Evolutionary conservation across 2,113 vertebrate genomes (phyloP), one percentile per base, ranked within the genome.

Genomic region (Labeo catla): DNA sequence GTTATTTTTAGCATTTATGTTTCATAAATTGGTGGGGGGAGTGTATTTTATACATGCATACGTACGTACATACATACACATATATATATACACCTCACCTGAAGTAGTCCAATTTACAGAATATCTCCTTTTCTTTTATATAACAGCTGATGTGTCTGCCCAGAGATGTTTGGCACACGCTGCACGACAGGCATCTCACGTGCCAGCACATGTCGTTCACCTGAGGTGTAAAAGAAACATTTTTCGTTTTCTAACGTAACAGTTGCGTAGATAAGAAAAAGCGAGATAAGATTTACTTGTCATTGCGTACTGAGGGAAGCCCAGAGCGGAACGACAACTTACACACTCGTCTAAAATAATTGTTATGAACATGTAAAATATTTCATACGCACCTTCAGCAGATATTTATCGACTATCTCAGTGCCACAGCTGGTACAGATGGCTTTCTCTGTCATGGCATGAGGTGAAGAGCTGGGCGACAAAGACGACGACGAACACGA

Each of bases 151-250:
- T 96, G 78, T 99, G 97, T 84, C 97, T 96, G 92, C 98, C 97
- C 76, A 99, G 94, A 21, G 97, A 97, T 0, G 97, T 97, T 86
- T 97, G 97, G 92, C 98, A 99, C 81, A 99, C 97, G 11, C 98
- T 98, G 93, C 98, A 99, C 0, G 97, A 98, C 28, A 99, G 97
- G 80, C 98, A 99, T 68, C 97, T 96, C 90, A 99, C 98, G 34
- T 99, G 98, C 98, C 98, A 99, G 94, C 98, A 98, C 94, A 98
- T 88, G 91, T 99, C 98, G 76, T 98, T 99, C 57, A 99, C 98
- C 98, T 99, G 76, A 65, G 90, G 87, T 87, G 59, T 19, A 49
- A 92, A 50, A 12, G 92, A 87, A 87, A 92, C 1, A 57, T 57
- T 73, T 73, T 45, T 57, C 21, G 12, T 8, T 73, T 84, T 59